Evolutionary conservation across 2,888 invertebrate species (phyloP), one percentile per base, ranked within the genome.

Genomic region (Nasonia oneida): DNA sequence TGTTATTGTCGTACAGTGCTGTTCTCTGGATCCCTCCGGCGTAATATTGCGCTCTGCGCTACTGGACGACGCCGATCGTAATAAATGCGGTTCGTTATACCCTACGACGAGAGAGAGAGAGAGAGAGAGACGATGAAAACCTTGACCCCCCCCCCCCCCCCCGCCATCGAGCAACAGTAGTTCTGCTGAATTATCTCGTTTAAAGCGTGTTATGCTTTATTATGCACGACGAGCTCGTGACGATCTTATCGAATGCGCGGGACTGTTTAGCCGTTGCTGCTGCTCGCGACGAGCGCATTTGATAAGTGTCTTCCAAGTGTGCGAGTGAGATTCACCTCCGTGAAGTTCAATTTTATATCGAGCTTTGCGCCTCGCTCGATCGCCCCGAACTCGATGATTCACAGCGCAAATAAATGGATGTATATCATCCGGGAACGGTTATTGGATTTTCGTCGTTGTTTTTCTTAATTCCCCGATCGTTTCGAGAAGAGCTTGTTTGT

Each of bases 161-260:
- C 23, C 23, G 23, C 1, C n/a, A n/a, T 1, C 37, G 4, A 37
- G 37, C 37, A 37, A 37, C 37, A 61, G 23, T 61, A 3, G 15
- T 53, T 53, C 57, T 23, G 57, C 23, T 61, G n/a, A 61, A 61
- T 61, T 61, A 61, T 61, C 57, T 61, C n/a, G 57, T 61, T n/a
- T n/a, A 61, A 61, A 61, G 57, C n/a, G 57, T 8, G n/a, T 61
- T 23, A n/a, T 8, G 23, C n/a, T 61, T 61, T 23, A 61, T 61
- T 61, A 61, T 8, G 18, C n/a, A n/a, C n/a, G n/a, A 61, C 57
- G n/a, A 61, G 57, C 57, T 61, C 57, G 57, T 61, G 8, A 23
- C 57, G 57, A 61, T 61, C 57, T 53, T 47, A 47, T 47, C 47
- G 47, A 47, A 8, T 42, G 47, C 10, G 47, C 47, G 12, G 47